Percentiles rank a stretch among this genome's conserved stretches.
Evolutionary conservation across 1,140 invertebrate genomes (phyloP).

Genomic region (Dufourea novaeangliae): DNA sequence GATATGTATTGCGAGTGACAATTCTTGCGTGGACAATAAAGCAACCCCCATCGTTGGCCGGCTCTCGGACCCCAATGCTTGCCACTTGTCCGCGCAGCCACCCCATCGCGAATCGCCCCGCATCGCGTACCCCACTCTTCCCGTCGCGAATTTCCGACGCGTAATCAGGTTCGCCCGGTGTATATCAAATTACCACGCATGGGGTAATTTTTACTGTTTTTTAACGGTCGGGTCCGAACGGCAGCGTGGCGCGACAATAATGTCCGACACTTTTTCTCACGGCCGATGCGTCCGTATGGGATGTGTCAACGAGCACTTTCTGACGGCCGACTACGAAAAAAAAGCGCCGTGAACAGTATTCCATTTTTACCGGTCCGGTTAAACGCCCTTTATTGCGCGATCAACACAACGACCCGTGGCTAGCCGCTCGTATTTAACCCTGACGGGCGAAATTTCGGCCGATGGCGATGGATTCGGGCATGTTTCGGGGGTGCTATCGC

Average conservation of each 20-base stretch:
- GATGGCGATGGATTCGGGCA: no score
- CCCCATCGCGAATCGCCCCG: background rate
- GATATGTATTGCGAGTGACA: constrained; percentile 9
- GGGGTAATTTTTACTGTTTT: constrained; percentile 51
- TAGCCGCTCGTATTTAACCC: constrained; percentile 33
- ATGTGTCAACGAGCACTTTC: constrained; percentile 44
- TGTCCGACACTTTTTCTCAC: constrained; percentile 31
- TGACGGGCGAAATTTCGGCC: background rate
- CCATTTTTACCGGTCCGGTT: constrained; percentile 32
- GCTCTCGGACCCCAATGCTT: background rate
- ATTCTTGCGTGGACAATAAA: constrained; percentile 56
- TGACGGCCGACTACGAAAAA: constrained; percentile 1
- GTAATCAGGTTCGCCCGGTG: constrained; percentile 33
- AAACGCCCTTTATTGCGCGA: constrained; percentile 46
- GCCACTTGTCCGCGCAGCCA: background rate
- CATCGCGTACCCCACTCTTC: background rate
- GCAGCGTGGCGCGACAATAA: constrained; percentile 26
- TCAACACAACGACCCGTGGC: constrained; percentile 40
- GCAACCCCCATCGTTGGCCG: constrained; percentile 6
- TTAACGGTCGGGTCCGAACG: constrained; percentile 11
- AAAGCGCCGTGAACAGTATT: background rate
- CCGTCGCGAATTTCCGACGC: background rate
- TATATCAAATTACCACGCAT: constrained; percentile 48
- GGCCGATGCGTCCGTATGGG: constrained; percentile 17
- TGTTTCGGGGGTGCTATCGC: no score